A percentile compares a stretch with the other conserved stretches of the same genome.
phyloP scores from a whole-genome alignment of 2,888 invertebrate species.

The Dysmachus trigonus region DNA sequence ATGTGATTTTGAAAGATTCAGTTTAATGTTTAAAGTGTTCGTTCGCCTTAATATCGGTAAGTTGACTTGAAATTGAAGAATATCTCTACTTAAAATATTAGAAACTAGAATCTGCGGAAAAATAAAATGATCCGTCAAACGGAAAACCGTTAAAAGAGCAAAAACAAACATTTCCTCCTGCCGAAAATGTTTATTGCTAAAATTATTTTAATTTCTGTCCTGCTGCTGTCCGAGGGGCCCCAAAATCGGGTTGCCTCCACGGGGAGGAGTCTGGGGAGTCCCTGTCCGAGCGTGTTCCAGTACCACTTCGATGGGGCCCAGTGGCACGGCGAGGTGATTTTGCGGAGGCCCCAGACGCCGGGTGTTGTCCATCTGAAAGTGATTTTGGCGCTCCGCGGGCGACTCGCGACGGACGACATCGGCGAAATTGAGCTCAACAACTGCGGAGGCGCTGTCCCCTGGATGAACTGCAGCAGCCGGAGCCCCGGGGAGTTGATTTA shows the following conservation, averaged over 20 bases:
- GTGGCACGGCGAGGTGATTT: slow-evolving; percentile 63
- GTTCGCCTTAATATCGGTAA: too few species aligned
- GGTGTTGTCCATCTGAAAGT: background rate
- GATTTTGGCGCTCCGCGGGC: background rate
- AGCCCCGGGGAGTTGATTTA: slow-evolving; percentile 63
- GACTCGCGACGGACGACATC: slow-evolving; percentile 61
- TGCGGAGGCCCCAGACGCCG: background rate
- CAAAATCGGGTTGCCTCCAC: background rate
- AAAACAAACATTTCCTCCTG: background rate
- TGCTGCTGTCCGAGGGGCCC: background rate
- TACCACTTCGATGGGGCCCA: slow-evolving; percentile 62
- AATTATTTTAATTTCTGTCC: background rate
- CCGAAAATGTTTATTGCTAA: background rate
- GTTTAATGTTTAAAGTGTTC: too few species aligned
- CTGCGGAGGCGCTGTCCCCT: too few species aligned
- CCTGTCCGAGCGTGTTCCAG: slow-evolving; percentile 62
- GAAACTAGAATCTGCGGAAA: too few species aligned
- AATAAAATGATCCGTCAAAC: too few species aligned
- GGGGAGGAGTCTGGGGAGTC: slow-evolving; percentile 42
- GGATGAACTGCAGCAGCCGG: background rate
- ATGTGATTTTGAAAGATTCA: too few species aligned
- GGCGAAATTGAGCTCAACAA: slow-evolving; percentile 67
- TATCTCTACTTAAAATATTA: too few species aligned
- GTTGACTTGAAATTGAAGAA: too few species aligned
- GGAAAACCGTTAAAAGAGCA: too few species aligned